Base-by-base conservation (phyloP, 2,888 invertebrate species). In the Dilophus febrilis region DNA sequence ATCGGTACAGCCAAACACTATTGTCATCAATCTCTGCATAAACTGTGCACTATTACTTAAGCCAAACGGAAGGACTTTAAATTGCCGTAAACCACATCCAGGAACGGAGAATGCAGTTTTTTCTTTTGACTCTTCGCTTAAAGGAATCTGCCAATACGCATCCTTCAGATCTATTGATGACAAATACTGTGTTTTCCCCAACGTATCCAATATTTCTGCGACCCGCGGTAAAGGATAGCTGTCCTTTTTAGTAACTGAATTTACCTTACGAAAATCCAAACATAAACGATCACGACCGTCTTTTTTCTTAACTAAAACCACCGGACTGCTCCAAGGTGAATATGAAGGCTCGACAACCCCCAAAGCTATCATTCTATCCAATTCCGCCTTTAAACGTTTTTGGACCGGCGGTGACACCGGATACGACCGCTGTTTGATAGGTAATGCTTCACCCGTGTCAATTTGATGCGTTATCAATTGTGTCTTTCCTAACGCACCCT, bases 11-110 rank as follows among this genome's bases (percentile, higher is more conserved):
- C 44, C 42, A 17, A 48, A 29, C 2, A 41, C 19, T 18, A 6
- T 26, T 32, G 46, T 44, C 12, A 46, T 45, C 17, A 46, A 17
- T 3, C 40, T 7, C 16, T 40, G 34, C 33, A 35, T 29, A 4
- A 40, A 35, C 6, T 34, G 35, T 8, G 41, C 40, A 16, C 32
- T 18, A 32, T 40, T 40, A 11, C 17, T 10, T 3, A 40, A 22
- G 1, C 36, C 32, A 29, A 40, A 35, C 3, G 31, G 26, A 31
- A 40, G 31, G 2, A 10, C 19, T 12, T 19, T 32, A 12, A 40
- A 40, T 8, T 29, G 19, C 14, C 16, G 30, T 2, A 34, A n/a
- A 11, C 39, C 34, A 10, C 29, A 28, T 14, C 17, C 16, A 3
- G 36, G 32, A 3, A 40, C 26, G 5, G 40, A 12, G 27, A 40